Base-by-base conservation (phyloP, 1,140 invertebrate genomes). In the Zaprionus ghesquierei region DNA sequence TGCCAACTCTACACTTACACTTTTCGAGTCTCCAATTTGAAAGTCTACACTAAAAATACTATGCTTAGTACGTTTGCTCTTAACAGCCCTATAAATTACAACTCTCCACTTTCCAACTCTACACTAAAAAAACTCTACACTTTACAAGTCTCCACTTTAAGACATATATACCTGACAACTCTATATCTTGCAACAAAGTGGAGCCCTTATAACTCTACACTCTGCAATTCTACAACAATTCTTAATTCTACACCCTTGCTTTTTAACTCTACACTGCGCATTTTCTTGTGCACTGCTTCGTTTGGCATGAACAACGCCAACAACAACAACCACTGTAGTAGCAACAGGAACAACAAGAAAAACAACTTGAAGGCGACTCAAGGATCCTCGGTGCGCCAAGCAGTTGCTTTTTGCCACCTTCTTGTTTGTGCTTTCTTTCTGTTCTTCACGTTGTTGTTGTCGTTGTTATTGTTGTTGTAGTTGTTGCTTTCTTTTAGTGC, bases 351-450 rank as follows among this genome's bases (percentile, higher is more conserved):
- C 49, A 61, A 53, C 13, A 62, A 54, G 25, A 58, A 55, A 44
- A 58, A 51, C 51, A 62, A 41, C 35, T 72, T 68, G 54, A 76
- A 76, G 69, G 64, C 59, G 49, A 58, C 75, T 79, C 77, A 79
- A 79, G 75, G 64, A 77, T 69, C 38, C 75, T 72, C 59, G 29
- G 38, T 12, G 41, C 54, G 33, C 44, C 71, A 75, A 75, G 59
- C 33, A 35, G 33, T 35, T 35, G 33, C 33, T n/a, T 35, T 35
- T n/a, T n/a, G n/a, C 13, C 33, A 35, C 33, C 33, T 54, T 70
- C 50, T 60, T 69, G 31, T 61, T 63, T 49, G 44, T 41, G 27
- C 13, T 49, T 51, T 41, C 66, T 49, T 29, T 23, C 53, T 63
- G 22, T 44, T 65, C 56, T 38, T 12, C 33, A 25, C 13, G n/a